Conservation (phyloP, 2,797 vertebrate genomes). For the Hippocampus kuda region DNA sequence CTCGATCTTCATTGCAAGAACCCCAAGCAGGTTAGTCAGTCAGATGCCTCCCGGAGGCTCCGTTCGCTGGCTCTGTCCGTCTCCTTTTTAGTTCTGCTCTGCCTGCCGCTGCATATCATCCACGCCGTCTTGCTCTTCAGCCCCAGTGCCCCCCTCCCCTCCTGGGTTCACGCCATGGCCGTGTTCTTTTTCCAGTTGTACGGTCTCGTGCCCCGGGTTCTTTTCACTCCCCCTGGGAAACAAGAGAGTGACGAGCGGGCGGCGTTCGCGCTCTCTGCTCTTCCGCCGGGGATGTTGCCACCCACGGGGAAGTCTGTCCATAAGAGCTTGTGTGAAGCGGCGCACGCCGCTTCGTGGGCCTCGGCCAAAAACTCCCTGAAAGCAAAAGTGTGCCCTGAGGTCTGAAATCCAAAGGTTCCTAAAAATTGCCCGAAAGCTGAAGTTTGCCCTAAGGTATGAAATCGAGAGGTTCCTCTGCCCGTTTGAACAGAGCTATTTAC, state of each 20-base stretch:
- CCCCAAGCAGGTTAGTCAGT: conserved; percentile 28
- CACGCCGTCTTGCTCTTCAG: conserved; percentile 59
- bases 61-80: conserved; percentile 59
- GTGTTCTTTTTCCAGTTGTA: conserved; percentile 67
- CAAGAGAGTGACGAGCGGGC: conserved; percentile 14
- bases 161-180: conserved; percentile 42
- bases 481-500: neutral
- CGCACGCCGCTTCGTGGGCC: conserved; percentile 43
- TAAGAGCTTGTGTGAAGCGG: conserved; percentile 39
- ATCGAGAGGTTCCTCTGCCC: neutral
- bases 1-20: conserved; percentile 58
- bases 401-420: conserved; percentile 31
- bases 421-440: neutral
- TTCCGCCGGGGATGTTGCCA: conserved; percentile 19
- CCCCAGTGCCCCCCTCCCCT: conserved; percentile 42
- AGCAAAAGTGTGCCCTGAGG: conserved; percentile 49
- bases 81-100: conserved; percentile 66
- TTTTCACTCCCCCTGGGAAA: conserved; percentile 59
- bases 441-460: too few relatives aligned
- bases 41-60: conserved; percentile 27
- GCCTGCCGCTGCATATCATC: conserved; percentile 64
- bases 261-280: conserved; percentile 32
- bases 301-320: conserved; percentile 43
- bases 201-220: conserved; percentile 64
- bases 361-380: conserved; percentile 48